Evolutionary conservation across 2,113 vertebrate genomes (phyloP).

Genomic region (Istiophorus platypterus): DNA sequence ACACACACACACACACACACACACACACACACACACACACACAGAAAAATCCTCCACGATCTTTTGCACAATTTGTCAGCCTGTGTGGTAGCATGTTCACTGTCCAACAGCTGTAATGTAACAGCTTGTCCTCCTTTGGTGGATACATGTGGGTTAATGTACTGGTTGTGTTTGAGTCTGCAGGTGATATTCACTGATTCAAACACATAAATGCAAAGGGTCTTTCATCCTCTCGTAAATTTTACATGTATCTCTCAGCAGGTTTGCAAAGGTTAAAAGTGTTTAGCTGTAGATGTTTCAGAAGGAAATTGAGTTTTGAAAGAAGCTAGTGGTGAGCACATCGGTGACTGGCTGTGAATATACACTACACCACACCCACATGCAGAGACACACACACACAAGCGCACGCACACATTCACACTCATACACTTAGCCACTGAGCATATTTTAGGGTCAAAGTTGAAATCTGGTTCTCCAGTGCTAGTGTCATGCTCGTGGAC

Average conservation of each 20-base stretch:
- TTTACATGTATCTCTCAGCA: conserved; percentile 60
- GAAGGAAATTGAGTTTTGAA: conserved; percentile 71
- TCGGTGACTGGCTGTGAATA: conserved; percentile 54
- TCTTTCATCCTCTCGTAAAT: conserved; percentile 53
- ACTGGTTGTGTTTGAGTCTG: conserved; percentile 8
- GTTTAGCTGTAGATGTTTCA: conserved; percentile 49
- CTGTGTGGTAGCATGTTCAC: conserved; percentile 38
- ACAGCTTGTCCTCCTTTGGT: conserved; percentile 36
- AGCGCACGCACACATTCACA: conserved; percentile 24
- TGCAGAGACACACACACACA: conserved; percentile 21
- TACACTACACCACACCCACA: conserved; percentile 36
- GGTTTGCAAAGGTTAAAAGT: conserved; percentile 72
- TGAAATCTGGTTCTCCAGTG: conserved; percentile 60
- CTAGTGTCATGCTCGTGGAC: conserved; percentile 60
- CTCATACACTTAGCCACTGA: conserved; percentile 57
- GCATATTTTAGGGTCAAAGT: conserved; percentile 69
- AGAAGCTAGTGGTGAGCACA: conserved; percentile 49
- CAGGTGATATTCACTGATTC: conserved; percentile 36
- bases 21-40: conserved; percentile 24
- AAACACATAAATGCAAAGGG: conserved; percentile 18
- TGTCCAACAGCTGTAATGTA: conserved; percentile 56
- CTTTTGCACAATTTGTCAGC: conserved; percentile 46
- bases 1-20: conserved; percentile 34
- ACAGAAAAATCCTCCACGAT: conserved; percentile 38
- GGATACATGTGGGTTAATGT: conserved; percentile 21